Conservation (phyloP, 2,797 vertebrate genomes). For the Todus mexicanus region DNA sequence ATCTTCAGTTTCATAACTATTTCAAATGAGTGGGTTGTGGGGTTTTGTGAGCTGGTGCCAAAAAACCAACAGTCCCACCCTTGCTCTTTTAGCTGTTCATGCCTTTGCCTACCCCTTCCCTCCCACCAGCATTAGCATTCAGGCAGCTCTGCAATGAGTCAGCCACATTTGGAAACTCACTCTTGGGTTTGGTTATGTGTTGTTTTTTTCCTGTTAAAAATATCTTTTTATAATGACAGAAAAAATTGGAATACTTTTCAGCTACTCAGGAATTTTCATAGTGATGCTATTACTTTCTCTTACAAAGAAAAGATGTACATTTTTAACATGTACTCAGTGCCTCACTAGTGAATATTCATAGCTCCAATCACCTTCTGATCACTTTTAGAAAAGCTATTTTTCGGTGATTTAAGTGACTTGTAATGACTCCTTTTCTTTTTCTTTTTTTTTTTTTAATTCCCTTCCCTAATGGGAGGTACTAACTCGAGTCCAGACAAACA, state of each 20-base stretch:
- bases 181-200: accelerated
- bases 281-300: not conserved
- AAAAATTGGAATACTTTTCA: not conserved
- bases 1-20: not conserved
- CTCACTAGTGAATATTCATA: not conserved
- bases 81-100: not conserved
- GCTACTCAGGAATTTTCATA: not conserved
- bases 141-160: not conserved
- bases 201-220: not conserved
- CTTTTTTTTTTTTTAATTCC: not conserved
- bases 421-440: not conserved
- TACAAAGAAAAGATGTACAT: not conserved
- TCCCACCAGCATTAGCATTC: not conserved
- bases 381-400: not conserved
- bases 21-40: not conserved
- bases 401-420: not conserved
- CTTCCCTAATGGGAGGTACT: not conserved
- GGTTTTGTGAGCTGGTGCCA: not conserved
- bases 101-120: not conserved
- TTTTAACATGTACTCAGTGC: not conserved
- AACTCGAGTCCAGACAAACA: not conserved
- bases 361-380: not conserved
- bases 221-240: not conserved
- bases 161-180: not conserved
- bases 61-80: not conserved